Conservation (phyloP, 2,113 vertebrate species). For the Dipodomys stephensi region DNA sequence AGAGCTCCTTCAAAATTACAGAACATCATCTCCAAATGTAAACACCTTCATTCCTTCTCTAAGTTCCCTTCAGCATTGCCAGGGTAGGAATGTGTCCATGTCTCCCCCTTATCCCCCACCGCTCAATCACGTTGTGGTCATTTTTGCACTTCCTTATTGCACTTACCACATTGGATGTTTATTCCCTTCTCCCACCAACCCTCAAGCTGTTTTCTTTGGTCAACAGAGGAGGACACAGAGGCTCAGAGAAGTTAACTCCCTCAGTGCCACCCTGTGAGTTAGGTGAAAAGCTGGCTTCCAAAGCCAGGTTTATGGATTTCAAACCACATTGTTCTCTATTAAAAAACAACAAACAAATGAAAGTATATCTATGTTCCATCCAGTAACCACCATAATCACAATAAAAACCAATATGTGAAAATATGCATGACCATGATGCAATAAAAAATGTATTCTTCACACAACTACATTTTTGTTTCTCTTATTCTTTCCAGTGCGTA, state of each 20-base stretch:
- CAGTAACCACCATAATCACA: constrained; percentile 45
- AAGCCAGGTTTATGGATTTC: not conserved
- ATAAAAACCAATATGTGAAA: constrained; percentile 15
- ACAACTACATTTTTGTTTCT: constrained; percentile 8
- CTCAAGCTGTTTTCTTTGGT: not conserved
- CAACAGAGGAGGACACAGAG: not conserved
- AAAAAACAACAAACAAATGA: no score
- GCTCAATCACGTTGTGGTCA: not conserved
- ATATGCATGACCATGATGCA: constrained; percentile 9
- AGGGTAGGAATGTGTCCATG: not conserved
- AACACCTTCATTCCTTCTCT: not conserved
- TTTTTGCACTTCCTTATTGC: not conserved
- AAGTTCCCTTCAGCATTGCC: not conserved
- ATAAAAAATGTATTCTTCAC: constrained; percentile 1
- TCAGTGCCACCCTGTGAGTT: not conserved
- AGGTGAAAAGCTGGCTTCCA: not conserved
- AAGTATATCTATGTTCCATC: not conserved
- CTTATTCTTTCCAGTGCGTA: not conserved
- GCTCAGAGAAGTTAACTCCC: not conserved
- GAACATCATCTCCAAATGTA: constrained; percentile 54
- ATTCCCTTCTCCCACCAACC: not conserved
- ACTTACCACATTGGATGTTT: not conserved
- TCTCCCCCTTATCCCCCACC: no score
- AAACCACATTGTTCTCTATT: not conserved
- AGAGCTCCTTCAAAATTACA: constrained; percentile 56